Conservation (phyloP, 2,888 invertebrate species). For the Lasioglossum lativentre region DNA sequence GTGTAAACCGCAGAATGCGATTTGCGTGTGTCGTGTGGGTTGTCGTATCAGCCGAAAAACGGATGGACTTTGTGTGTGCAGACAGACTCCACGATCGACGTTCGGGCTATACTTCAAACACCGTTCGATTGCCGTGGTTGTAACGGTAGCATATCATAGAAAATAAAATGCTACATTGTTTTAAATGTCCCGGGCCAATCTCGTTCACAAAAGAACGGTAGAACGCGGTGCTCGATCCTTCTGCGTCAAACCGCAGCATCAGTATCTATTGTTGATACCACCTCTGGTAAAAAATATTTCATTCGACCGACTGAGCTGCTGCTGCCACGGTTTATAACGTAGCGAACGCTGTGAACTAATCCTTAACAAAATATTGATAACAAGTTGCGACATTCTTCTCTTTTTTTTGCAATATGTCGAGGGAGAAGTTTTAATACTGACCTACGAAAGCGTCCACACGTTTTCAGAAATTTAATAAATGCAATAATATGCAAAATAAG, state of each 20-base stretch:
- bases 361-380: not conserved
- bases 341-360: too few species aligned
- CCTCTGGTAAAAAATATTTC: not conserved
- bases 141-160: conserved; percentile 4
- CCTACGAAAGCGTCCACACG: too few species aligned
- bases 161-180: conserved; percentile 13
- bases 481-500: too few species aligned
- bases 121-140: not conserved
- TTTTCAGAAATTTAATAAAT: too few species aligned
- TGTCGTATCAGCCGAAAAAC: conserved; percentile 14
- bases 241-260: not conserved
- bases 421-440: too few species aligned
- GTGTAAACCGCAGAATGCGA: conserved; percentile 55
- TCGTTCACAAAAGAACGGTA: not conserved
- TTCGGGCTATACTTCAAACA: not conserved
- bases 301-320: not conserved
- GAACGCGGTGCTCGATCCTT: not conserved
- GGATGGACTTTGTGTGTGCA: not conserved
- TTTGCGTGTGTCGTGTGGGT: conserved; percentile 30
- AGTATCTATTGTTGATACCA: not conserved
- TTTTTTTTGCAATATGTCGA: not conserved
- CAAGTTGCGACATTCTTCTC: not conserved
- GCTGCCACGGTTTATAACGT: not conserved
- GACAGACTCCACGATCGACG: not conserved
- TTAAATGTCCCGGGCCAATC: conserved; percentile 9